Conservation (phyloP, 2,888 invertebrate species). For the Coleophora deauratella region DNA sequence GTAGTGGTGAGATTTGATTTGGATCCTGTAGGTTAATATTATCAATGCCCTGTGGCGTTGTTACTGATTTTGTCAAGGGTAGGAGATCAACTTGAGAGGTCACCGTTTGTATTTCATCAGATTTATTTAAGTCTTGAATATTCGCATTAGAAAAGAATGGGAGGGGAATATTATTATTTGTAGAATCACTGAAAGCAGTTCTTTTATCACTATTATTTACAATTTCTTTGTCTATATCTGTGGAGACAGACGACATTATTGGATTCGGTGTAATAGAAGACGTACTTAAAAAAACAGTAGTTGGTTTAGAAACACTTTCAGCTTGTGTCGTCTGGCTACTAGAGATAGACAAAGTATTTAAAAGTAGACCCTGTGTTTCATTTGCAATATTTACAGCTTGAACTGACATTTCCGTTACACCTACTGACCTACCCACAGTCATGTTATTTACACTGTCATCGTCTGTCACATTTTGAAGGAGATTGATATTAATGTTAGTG, state of each 20-base stretch:
- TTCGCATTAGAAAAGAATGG: constrained; percentile 53
- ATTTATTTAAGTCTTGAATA: constrained; percentile 30
- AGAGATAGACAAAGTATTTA: constrained; percentile 30
- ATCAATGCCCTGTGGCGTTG: constrained; percentile 24
- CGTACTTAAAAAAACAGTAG: constrained; percentile 12
- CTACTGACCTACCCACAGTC: constrained; percentile 26
- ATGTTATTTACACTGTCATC: constrained; percentile 50
- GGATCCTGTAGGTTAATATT: constrained; percentile 35
- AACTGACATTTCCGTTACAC: constrained; percentile 23
- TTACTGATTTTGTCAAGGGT: constrained; percentile 21
- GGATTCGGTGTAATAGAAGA: constrained; percentile 15
- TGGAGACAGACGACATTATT: constrained; percentile 29
- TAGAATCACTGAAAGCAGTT: constrained; percentile 21
- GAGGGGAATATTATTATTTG: constrained; percentile 37
- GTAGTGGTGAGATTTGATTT: constrained; percentile 46
- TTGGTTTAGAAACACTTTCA: constrained; percentile 7
- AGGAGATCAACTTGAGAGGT: constrained; percentile 18
- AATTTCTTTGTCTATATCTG: constrained; percentile 23
- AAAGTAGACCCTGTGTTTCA: constrained; percentile 23
- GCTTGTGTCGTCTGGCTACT: constrained; percentile 33
- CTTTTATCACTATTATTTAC: constrained; percentile 22
- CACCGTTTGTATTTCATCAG: too few species aligned
- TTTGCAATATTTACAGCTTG: constrained; percentile 47
- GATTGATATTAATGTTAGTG: constrained; percentile 30
- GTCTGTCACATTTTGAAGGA: constrained; percentile 44